A percentile compares a stretch with the other conserved stretches of the same genome.
phyloP scores from a whole-genome alignment of 2,888 invertebrate species.

The Pseudococcus viburni region DNA sequence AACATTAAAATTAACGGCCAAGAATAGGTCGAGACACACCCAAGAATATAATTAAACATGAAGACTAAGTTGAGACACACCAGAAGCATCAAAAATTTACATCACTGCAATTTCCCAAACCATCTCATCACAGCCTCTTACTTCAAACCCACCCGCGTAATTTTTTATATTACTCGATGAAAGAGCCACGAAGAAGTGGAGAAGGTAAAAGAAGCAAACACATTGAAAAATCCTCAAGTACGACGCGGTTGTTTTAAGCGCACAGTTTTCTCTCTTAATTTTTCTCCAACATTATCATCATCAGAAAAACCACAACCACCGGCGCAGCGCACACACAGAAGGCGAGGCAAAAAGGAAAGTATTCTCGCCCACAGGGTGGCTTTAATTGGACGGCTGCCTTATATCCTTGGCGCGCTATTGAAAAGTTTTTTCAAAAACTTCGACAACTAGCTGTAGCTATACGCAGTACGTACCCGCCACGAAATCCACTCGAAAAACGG shows the following conservation, averaged over 20 bases:
- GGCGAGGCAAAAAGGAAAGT: not conserved
- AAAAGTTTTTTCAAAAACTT: constrained; percentile 53
- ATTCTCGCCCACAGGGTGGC: constrained; percentile 58
- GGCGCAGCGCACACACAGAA: not conserved
- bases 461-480: constrained; percentile 8
- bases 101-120: no score
- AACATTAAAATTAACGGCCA: no score
- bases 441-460: constrained; percentile 2
- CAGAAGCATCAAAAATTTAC: no score
- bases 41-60: no score
- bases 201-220: not conserved
- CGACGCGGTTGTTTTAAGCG: constrained; percentile 32
- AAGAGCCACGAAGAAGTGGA: no score
- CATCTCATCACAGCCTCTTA: no score
- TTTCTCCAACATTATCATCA: constrained; percentile 20
- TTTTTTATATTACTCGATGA: no score
- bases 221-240: constrained; percentile 13
- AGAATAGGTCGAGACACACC: no score
- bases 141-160: no score
- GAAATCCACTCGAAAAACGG: constrained; percentile 59
- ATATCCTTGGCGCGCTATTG: constrained; percentile 53
- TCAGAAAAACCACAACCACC: not conserved
- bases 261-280: constrained; percentile 39
- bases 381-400: constrained; percentile 58
- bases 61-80: no score